These are phyloP conservation scores for Latrodectus hesperus DNA, from an alignment of 2,888 invertebrate species.

Conservation along the genomic window DNA sequence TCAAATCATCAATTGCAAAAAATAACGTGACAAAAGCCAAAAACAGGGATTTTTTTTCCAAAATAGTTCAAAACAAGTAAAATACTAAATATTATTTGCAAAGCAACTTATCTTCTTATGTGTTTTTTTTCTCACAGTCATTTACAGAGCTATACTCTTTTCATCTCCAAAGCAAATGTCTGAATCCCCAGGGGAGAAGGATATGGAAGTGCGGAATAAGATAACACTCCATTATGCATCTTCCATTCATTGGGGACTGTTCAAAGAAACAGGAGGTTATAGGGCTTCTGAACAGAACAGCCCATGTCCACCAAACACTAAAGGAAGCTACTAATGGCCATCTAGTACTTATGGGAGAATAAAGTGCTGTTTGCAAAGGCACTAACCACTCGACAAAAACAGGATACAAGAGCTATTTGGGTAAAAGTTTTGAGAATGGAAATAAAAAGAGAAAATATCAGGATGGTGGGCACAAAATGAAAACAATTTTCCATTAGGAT, in stretches of 20 bases:
- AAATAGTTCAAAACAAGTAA: too few species aligned
- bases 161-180: conserved; percentile 53
- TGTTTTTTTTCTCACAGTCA: conserved; percentile 27
- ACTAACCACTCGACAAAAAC: conserved; percentile 20
- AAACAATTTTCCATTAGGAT: too few species aligned
- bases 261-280: conserved; percentile 32
- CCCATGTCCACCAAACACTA: conserved; percentile 28
- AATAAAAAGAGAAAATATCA: background rate
- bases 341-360: conserved; percentile 35
- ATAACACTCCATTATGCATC: conserved; percentile 58
- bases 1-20: too few species aligned
- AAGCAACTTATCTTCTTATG: conserved; percentile 15
- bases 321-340: conserved; percentile 51
- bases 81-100: conserved; percentile 6
- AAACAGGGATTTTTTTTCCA: too few species aligned
- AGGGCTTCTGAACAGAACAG: conserved; percentile 16
- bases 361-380: conserved; percentile 27
- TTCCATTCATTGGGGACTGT: conserved; percentile 30
- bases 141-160: conserved; percentile 26
- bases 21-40: too few species aligned
- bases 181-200: background rate
- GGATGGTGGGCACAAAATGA: too few species aligned
- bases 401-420: conserved; percentile 29
- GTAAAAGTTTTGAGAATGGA: conserved; percentile 10
- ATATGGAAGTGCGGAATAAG: conserved; percentile 15